phyloP scores from a whole-genome alignment of 2,797 vertebrate species.

The Pangasius larnaudii region DNA sequence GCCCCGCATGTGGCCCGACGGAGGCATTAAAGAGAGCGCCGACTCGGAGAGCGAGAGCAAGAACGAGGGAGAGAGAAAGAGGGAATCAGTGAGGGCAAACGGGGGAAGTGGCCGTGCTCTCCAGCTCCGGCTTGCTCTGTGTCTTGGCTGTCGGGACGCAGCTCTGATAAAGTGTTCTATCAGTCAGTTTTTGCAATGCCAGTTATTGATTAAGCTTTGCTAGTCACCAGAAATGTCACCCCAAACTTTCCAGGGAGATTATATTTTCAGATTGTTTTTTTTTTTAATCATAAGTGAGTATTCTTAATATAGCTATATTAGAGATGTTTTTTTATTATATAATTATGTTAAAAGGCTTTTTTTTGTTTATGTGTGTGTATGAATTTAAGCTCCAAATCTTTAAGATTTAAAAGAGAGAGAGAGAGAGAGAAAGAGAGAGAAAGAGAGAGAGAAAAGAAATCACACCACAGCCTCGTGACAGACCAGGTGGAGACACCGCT shows the following conservation, averaged over 20 bases:
- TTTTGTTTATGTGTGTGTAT: neutral
- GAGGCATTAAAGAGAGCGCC: constrained; percentile 70
- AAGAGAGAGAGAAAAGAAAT: neutral
- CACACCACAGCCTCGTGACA: neutral
- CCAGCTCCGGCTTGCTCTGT: constrained; percentile 32
- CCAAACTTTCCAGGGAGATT: neutral
- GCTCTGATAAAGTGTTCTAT: constrained; percentile 57
- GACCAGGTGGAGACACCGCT: neutral
- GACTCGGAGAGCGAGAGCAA: constrained; percentile 36
- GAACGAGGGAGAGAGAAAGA: neutral
- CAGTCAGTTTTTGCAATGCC: constrained; percentile 1
- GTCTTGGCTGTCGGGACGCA: constrained; percentile 54
- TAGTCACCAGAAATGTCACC: neutral
- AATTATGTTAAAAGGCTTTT: neutral
- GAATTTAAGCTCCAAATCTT: neutral
- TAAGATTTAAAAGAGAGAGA: neutral
- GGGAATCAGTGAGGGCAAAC: constrained; percentile 16
- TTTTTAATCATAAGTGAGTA: neutral
- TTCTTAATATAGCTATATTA: neutral
- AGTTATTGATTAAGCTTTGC: neutral
- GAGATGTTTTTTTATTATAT: neutral
- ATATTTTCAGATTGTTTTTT: neutral
- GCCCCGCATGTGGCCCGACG: constrained; percentile 77
- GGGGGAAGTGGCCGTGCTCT: constrained; percentile 38
- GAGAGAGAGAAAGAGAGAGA: neutral